phyloP scores from a whole-genome alignment of 2,113 vertebrate genomes.

The Talpa occidentalis region DNA sequence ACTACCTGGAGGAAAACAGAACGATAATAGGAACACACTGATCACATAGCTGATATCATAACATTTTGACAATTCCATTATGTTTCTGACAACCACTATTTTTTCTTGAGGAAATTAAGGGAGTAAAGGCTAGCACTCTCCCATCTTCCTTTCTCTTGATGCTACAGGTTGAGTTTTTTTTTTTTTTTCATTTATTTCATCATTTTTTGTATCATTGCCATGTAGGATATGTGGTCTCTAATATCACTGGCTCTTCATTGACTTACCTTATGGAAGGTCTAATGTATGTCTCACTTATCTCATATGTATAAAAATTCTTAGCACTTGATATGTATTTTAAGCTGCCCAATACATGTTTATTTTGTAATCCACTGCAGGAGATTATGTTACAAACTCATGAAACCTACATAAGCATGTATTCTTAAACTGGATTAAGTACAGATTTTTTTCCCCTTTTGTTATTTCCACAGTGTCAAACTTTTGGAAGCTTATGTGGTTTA shows the following conservation, averaged over 20 bases:
- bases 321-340: not conserved
- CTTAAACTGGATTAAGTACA: conserved; percentile 4
- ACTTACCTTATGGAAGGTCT: not conserved
- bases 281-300: not conserved
- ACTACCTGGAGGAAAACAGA: not conserved
- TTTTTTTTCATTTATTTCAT: not conserved
- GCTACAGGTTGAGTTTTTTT: not conserved
- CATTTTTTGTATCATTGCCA: not conserved
- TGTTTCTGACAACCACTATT: not conserved
- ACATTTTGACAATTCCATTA: not conserved
- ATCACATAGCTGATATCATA: not conserved
- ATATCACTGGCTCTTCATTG: not conserved
- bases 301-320: not conserved
- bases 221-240: not conserved
- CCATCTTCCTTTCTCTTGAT: not conserved
- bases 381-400: not conserved
- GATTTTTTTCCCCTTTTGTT: conserved; percentile 29
- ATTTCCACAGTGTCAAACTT: conserved; percentile 32
- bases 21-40: not conserved
- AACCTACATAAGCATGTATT: not conserved
- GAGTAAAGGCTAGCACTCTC: not conserved
- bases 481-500: conserved; percentile 19
- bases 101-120: not conserved
- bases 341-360: not conserved
- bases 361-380: not conserved